These are phyloP conservation scores for Dasypus novemcinctus DNA, from an alignment of 2,113 vertebrate species.

Conservation along the genomic window DNA sequence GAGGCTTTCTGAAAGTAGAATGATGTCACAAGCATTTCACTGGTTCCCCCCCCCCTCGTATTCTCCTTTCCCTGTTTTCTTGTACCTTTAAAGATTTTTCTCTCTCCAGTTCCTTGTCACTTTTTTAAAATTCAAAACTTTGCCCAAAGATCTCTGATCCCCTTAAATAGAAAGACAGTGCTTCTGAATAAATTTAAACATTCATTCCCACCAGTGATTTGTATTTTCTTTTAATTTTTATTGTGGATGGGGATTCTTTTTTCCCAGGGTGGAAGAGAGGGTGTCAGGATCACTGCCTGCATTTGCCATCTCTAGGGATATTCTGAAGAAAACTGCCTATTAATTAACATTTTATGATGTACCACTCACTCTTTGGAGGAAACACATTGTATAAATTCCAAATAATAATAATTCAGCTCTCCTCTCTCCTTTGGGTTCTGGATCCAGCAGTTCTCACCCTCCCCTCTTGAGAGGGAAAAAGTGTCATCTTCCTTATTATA, in stretches of 20 bases:
- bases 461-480: neutral
- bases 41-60: neutral
- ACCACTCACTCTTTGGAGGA: conserved; percentile 36
- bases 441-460: neutral
- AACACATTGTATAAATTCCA: conserved; percentile 11
- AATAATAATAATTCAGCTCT: neutral
- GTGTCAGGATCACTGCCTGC: neutral
- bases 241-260: neutral
- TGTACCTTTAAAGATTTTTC: neutral
- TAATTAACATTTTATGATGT: conserved; percentile 63
- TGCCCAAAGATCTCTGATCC: neutral
- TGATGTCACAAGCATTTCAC: conserved; percentile 49
- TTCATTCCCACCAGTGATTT: neutral
- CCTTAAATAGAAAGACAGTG: neutral
- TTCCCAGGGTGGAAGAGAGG: neutral
- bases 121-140: neutral
- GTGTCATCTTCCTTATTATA: neutral
- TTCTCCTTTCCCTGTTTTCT: neutral
- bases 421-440: conserved; percentile 28
- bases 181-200: neutral
- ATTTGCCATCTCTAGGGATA: conserved; percentile 26
- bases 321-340: conserved; percentile 37
- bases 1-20: conserved; percentile 63
- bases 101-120: neutral
- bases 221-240: conserved; percentile 30